Percentiles rank a stretch among this genome's conserved stretches.
These are phyloP conservation scores for Arctopsyche grandis DNA, from an alignment of 1,140 invertebrate genomes.

Conservation along the genomic window DNA sequence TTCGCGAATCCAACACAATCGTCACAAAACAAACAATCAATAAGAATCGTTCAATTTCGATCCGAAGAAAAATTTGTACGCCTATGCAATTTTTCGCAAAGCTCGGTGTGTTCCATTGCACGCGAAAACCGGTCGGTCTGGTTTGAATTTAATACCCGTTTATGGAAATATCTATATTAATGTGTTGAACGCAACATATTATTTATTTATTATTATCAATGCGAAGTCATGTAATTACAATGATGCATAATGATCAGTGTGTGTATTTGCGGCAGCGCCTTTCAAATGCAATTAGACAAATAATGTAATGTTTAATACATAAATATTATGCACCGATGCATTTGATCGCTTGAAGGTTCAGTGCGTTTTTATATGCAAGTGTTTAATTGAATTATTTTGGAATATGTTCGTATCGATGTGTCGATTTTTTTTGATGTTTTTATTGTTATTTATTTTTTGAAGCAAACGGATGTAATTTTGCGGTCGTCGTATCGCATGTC, in stretches of 20 bases:
- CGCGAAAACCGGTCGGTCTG: not conserved
- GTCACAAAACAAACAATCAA: too few relatives aligned
- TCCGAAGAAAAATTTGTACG: too few relatives aligned
- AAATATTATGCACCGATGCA: not conserved
- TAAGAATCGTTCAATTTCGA: too few relatives aligned
- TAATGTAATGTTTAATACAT: not conserved
- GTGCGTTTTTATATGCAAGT: too few relatives aligned
- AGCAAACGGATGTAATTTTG: constrained; percentile 18
- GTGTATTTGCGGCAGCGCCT: not conserved
- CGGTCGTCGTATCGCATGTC: constrained; percentile 7
- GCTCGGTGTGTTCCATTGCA: not conserved
- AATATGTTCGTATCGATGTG: too few relatives aligned
- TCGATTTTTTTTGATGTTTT: too few relatives aligned
- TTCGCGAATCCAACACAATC: too few relatives aligned
- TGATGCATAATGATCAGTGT: not conserved
- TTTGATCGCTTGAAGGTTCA: too few relatives aligned
- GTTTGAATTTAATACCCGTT: constrained; percentile 10
- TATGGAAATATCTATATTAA: constrained; percentile 23
- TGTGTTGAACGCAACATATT: not conserved
- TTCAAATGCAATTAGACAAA: not conserved
- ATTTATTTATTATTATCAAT: constrained; percentile 11
- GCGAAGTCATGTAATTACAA: not conserved
- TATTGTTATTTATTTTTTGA: too few relatives aligned
- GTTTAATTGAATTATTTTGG: too few relatives aligned
- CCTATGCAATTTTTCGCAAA: too few relatives aligned